Percentiles rank a stretch among this genome's conserved stretches.
phyloP scores from a whole-genome alignment of 1,140 invertebrate genomes.

The Brachionus sp. region DNA sequence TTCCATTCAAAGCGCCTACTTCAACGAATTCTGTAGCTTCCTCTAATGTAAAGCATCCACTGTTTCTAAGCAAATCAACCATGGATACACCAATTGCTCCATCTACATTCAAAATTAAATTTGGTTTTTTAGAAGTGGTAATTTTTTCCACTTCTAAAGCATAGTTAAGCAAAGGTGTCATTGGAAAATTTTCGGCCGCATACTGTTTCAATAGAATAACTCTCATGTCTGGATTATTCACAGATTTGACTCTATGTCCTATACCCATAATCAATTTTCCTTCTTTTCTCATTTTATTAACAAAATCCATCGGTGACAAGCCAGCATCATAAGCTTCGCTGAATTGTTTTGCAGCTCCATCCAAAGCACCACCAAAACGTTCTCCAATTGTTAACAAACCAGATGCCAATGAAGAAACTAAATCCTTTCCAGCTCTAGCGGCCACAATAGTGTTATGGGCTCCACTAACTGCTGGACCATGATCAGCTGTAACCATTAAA shows the following conservation, averaged over 20 bases:
- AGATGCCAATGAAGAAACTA: slow-evolving; percentile 90
- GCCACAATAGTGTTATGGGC: slow-evolving; percentile 99
- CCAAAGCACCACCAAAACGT: slow-evolving; percentile 94
- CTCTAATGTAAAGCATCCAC: slow-evolving; percentile 77
- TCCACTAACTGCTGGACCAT: slow-evolving; percentile 96
- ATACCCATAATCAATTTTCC: slow-evolving; percentile 99
- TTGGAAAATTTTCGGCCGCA: slow-evolving; percentile 85
- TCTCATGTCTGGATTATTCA: slow-evolving; percentile 97
- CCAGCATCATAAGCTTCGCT: slow-evolving; percentile 89
- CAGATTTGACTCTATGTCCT: slow-evolving; percentile 92
- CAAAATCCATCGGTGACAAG: slow-evolving; percentile 94
- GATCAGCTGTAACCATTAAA: slow-evolving; percentile 97
- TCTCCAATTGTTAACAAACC: slow-evolving; percentile 97
- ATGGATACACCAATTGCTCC: slow-evolving; percentile 94
- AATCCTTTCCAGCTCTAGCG: slow-evolving; percentile 94
- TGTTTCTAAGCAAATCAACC: slow-evolving; percentile 82
- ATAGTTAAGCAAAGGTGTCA: slow-evolving; percentile 85
- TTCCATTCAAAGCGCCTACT: slow-evolving; percentile 93
- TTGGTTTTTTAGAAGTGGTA: slow-evolving; percentile 80
- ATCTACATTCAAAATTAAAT: slow-evolving; percentile 97
- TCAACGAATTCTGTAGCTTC: slow-evolving; percentile 96
- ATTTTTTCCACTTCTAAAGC: slow-evolving; percentile 97
- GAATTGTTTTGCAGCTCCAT: slow-evolving; percentile 91
- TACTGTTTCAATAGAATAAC: slow-evolving; percentile 93
- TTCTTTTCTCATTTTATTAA: slow-evolving; percentile 92